phyloP scores from a whole-genome alignment of 1,140 invertebrate genomes.

The Solenopsis fugax region DNA sequence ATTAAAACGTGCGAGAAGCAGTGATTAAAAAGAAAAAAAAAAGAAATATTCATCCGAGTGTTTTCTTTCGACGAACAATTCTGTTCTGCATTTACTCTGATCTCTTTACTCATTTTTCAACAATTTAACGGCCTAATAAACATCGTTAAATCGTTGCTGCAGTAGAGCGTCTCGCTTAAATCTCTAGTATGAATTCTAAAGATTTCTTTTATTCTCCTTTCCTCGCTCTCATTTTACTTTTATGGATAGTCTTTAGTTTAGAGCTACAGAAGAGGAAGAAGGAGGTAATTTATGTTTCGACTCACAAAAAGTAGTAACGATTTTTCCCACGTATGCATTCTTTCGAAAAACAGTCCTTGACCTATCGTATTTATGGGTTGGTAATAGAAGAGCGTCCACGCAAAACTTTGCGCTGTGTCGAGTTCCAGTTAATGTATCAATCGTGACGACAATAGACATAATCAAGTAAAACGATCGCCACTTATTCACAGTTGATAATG shows the following conservation, averaged over 20 bases:
- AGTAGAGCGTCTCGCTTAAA: neutral
- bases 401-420: conserved; percentile 1
- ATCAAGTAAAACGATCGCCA: neutral
- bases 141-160: neutral
- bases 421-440: conserved; percentile 22
- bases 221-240: neutral
- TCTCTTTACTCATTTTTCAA: neutral
- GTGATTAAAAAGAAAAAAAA: neutral
- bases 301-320: conserved; percentile 29
- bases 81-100: neutral
- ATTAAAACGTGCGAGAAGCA: conserved; percentile 7
- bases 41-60: neutral
- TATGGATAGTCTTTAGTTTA: neutral
- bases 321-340: conserved; percentile 28
- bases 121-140: neutral
- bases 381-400: neutral
- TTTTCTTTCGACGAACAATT: neutral
- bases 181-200: conserved; percentile 1
- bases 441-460: conserved; percentile 25
- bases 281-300: conserved; percentile 39
- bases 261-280: neutral
- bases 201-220: neutral
- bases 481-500: neutral
- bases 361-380: conserved; percentile 21
- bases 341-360: conserved; percentile 56